phyloP scores from a whole-genome alignment of 2,797 vertebrate genomes.

The Chiroxiphia lanceolata region DNA sequence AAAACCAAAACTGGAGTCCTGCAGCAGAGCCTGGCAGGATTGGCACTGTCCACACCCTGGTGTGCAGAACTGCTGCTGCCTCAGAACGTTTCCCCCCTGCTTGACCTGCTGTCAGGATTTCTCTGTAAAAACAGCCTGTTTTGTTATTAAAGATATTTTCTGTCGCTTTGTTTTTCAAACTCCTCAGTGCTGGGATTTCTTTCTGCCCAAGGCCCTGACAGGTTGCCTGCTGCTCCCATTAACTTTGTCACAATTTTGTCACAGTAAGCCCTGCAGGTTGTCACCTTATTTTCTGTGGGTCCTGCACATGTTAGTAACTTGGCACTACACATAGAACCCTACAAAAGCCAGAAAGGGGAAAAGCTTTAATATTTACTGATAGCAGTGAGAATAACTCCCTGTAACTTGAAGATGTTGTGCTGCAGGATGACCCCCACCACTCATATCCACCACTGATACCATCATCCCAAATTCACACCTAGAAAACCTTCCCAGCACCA shows the following conservation, averaged over 20 bases:
- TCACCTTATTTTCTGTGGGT: not conserved
- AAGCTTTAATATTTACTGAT: not conserved
- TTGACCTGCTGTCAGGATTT: not conserved
- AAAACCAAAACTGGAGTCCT: not conserved
- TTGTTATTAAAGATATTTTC: not conserved
- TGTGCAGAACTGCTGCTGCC: not conserved
- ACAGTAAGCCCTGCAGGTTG: not conserved
- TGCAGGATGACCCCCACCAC: fast-evolving
- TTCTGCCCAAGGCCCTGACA: not conserved
- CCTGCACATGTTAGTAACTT: not conserved
- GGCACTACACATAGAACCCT: not conserved
- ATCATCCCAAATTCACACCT: not conserved
- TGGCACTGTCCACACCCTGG: not conserved
- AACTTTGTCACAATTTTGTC: fast-evolving
- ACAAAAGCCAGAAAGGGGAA: not conserved
- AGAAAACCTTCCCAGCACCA: not conserved
- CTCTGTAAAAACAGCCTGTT: not conserved
- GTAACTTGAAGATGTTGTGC: fast-evolving
- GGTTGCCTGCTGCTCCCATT: not conserved
- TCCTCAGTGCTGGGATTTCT: not conserved
- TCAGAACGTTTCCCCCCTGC: not conserved
- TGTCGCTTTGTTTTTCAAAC: not conserved
- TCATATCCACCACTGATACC: fast-evolving
- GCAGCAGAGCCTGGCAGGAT: not conserved
- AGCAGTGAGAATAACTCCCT: not conserved